Base-by-base conservation (phyloP, 2,888 invertebrate genomes). In the Synergus laeviventris region DNA sequence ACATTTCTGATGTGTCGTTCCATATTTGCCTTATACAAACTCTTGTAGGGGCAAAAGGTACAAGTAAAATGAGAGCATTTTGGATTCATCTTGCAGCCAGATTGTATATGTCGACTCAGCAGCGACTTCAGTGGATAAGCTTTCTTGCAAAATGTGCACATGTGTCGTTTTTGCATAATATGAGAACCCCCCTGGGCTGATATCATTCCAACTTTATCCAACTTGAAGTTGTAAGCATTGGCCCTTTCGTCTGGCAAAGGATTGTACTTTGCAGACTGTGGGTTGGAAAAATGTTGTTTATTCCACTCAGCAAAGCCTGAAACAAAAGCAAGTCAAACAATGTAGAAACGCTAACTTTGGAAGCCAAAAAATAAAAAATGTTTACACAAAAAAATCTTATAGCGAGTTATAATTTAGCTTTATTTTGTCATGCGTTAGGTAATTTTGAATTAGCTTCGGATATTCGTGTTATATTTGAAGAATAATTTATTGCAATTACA, bases 21-120 rank as follows among this genome's bases (percentile, higher is more conserved):
- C 82, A 89, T 85, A 83, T 91, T 91, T 38, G 92, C 89, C 59
- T 91, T 92, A 80, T 90, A 89, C 74, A 89, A 88, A 78, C 87
- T 88, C 77, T 86, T 88, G 80, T 90, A 89, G 4, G 81, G 82
- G 79, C 92, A 92, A 73, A 89, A 84, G 1, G 84, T 81, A 81
- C 93, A 93, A 39, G 89, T 86, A 83, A 91, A 92, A 60, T 89
- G 89, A 0, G 91, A 78, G 39, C 79, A 82, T 5, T 83, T 80
- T 4, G 86, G 85, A 75, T 86, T 87, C 83, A 83, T 80, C 62
- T 84, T 85, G 81, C 89, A 89, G 62, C 78, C 81, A 38, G 82
- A 83, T 73, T 87, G 86, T 45, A 87, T 74, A 77, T 89, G 89
- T 5, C 85, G 81, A 56, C 84, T 88, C 7, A 88, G 81, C 21